Evolutionary conservation across 2,888 invertebrate species (phyloP).

Genomic region (Pseudococcus jackbeardsleyi): DNA sequence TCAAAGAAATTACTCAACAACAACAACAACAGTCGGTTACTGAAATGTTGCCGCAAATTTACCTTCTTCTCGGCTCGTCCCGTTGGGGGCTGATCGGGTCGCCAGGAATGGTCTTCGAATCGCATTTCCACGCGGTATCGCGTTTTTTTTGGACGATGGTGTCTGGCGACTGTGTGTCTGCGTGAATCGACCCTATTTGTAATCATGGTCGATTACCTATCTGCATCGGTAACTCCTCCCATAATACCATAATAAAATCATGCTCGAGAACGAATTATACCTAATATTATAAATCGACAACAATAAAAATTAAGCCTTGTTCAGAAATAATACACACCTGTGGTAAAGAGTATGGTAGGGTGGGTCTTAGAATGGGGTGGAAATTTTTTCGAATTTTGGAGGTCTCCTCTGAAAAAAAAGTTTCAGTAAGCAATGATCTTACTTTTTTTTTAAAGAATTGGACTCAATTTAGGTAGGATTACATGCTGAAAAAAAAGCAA

Average conservation of each 20-base stretch:
- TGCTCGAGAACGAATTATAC: constrained; percentile 59
- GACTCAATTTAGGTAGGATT: no score
- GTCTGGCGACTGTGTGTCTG: background rate
- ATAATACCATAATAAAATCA: constrained; percentile 63
- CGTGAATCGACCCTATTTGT: constrained; percentile 24
- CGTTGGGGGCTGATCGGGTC: background rate
- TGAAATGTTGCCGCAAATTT: constrained; percentile 63
- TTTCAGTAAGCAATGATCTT: no score
- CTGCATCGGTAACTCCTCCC: constrained; percentile 64
- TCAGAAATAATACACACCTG: constrained; percentile 19
- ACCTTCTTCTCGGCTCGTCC: constrained; percentile 56
- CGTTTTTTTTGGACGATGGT: background rate
- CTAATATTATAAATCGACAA: constrained; percentile 56
- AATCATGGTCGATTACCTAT: constrained; percentile 51
- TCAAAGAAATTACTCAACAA: constrained; percentile 64
- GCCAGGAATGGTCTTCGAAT: background rate
- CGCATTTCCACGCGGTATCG: background rate
- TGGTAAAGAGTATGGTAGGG: constrained; percentile 2
- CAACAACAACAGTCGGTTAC: constrained; percentile 63
- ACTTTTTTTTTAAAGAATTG: no score
- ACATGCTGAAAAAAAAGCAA: no score
- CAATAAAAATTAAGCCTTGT: constrained; percentile 38
- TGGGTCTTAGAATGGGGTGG: background rate
- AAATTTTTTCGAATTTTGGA: no score
- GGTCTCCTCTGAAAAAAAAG: background rate